Conservation (phyloP, 2,888 invertebrate genomes). For the Siphlonurus alternatus region DNA sequence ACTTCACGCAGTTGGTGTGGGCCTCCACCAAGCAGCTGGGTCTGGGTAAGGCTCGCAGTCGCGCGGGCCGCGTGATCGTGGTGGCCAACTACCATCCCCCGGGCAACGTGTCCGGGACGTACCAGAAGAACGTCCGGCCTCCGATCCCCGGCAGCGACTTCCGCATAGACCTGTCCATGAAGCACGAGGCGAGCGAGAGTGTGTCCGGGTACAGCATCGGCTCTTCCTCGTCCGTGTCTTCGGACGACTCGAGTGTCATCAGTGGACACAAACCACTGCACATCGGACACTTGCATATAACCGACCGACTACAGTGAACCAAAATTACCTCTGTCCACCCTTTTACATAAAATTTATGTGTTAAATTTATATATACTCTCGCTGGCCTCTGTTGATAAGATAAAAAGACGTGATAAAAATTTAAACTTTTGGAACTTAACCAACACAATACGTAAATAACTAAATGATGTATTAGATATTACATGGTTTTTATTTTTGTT, state of each 20-base stretch:
- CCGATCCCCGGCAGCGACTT: not conserved
- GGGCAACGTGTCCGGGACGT: constrained; percentile 57
- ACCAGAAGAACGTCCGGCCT: constrained; percentile 59
- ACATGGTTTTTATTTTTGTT: too few relatives aligned
- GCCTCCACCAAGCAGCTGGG: constrained; percentile 56
- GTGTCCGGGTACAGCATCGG: not conserved
- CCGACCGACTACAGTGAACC: too few relatives aligned
- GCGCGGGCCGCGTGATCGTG: constrained; percentile 56
- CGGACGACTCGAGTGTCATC: not conserved
- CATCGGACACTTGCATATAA: too few relatives aligned
- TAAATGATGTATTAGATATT: too few relatives aligned
- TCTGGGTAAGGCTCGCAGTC: constrained; percentile 60
- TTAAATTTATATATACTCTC: too few relatives aligned
- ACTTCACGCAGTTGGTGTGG: constrained; percentile 81
- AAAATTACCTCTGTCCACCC: too few relatives aligned
- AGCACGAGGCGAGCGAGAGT: not conserved
- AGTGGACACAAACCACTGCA: not conserved
- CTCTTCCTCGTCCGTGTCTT: not conserved
- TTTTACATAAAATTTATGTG: too few relatives aligned
- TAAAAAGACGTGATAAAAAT: too few relatives aligned
- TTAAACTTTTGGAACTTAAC: too few relatives aligned
- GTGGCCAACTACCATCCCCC: constrained; percentile 73
- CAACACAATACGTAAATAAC: too few relatives aligned
- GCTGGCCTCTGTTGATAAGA: too few relatives aligned
- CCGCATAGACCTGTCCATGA: not conserved